A percentile compares a stretch with the other conserved stretches of the same genome.
These are phyloP conservation scores for Pentamera pediparva DNA, from an alignment of 53 echinoderm and acorn worm species.

Conservation along the genomic window DNA sequence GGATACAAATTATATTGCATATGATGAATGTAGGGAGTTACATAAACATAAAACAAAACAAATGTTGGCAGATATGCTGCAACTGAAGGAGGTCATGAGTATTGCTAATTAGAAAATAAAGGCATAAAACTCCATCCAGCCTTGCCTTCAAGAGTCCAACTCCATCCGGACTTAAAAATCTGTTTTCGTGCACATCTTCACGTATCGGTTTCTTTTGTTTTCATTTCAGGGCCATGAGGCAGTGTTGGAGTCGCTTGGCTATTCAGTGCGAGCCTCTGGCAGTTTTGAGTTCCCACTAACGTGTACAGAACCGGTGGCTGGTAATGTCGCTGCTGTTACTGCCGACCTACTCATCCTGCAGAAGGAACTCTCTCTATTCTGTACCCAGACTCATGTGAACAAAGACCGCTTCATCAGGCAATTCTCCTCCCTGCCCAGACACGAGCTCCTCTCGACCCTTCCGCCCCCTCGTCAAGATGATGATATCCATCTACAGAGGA, in stretches of 20 bases:
- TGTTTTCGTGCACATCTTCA: no score
- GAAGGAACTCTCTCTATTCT: slow-evolving; percentile 5
- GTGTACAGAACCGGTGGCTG: slow-evolving; percentile 48
- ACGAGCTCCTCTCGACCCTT: not conserved
- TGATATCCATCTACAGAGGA: not conserved
- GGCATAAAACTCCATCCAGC: no score
- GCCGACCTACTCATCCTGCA: slow-evolving; percentile 69
- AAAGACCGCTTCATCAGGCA: not conserved
- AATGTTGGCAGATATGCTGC: no score
- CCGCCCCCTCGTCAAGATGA: not conserved
- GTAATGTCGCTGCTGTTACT: slow-evolving; percentile 41
- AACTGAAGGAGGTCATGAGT: no score
- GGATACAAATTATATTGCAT: no score
- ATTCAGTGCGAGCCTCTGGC: not conserved
- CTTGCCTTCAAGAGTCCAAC: no score
- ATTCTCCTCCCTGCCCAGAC: not conserved
- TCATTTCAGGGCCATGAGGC: slow-evolving; percentile 11
- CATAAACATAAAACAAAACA: no score
- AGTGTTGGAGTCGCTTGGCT: not conserved
- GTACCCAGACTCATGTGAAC: not conserved
- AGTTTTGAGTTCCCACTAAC: slow-evolving; percentile 24
- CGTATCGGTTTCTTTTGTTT: no score
- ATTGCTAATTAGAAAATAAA: no score
- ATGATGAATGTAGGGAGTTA: no score
- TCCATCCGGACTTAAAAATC: no score